Base-by-base conservation (phyloP, 2,888 invertebrate species). In the Ochropleura plecta region DNA sequence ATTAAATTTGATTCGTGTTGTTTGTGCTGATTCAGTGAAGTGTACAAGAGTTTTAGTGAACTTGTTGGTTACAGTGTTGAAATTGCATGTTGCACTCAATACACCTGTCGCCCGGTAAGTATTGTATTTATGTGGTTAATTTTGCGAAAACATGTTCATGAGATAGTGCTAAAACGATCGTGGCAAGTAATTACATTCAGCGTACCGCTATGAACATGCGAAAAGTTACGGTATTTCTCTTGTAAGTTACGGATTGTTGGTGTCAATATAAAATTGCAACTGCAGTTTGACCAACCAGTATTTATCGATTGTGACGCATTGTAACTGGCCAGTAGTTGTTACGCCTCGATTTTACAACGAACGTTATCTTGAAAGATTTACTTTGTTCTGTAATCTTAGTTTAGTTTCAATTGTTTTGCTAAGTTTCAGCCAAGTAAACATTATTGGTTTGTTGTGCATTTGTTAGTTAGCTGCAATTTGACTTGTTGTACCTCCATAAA, bases 31-130 rank as follows among this genome's bases (percentile, higher is more conserved):
- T 80, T 82, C 69, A 83, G 89, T 91, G 86, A 84, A 79, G 85
- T 88, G 81, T 78, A 80, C 76, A 86, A 78, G 62, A 85, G 88
- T 90, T 85, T 84, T 79, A 76, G 88, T 90, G 87, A 81, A 80
- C 83, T 79, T 59, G 79, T 78, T 81, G 86, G 83, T 84, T 83
- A 79, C 66, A 73, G 73, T 80, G 85, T 76, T 74, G 80, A 79
- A 82, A 87, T 88, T 83, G 82, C 85, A 89, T 90, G 89, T 90
- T 88, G 87, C 86, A 82, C 83, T 88, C 83, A 82, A 79, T 86
- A 84, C 94, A 95, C 94, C 93, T 94, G 94, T 94, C 93, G 93
- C 94, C 94, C 92, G 95, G 95, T 95, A 92, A 91, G 95, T 92
- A 67, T 53, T 88, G 81, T 30, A 30, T 89, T 87, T 81, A 82